Percentiles rank a stretch among this genome's conserved stretches.
phyloP scores from a whole-genome alignment of 1,140 invertebrate species.

The Choristoneura fumiferana region DNA sequence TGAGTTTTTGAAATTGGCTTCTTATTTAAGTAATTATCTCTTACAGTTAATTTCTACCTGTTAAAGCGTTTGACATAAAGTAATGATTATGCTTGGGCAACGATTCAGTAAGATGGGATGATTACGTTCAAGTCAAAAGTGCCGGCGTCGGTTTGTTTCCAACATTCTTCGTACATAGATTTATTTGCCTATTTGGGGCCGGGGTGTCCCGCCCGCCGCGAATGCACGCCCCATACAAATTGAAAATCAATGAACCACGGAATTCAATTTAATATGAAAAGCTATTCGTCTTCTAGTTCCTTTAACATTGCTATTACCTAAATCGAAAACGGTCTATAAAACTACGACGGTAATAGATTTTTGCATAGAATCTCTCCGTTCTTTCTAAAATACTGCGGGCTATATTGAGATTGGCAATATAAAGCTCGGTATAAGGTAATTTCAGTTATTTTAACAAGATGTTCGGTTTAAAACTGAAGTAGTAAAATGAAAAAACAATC shows the following conservation, averaged over 20 bases:
- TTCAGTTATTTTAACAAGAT: neutral
- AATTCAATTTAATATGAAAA: constrained; percentile 80
- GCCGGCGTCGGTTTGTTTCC: constrained; percentile 22
- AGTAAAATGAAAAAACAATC: too few relatives aligned
- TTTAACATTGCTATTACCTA: constrained; percentile 17
- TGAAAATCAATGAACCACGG: constrained; percentile 79
- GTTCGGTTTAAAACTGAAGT: neutral
- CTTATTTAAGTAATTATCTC: too few relatives aligned
- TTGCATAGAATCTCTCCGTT: constrained; percentile 16
- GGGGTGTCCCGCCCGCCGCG: constrained; percentile 37
- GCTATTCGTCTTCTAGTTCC: constrained; percentile 49
- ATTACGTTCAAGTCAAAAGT: constrained; percentile 23
- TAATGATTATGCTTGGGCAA: constrained; percentile 16
- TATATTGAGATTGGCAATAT: constrained; percentile 18
- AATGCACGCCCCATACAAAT: constrained; percentile 62
- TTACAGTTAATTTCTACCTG: too few relatives aligned
- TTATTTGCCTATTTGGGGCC: constrained; percentile 55
- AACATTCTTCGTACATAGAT: constrained; percentile 37
- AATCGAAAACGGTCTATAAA: constrained; percentile 17
- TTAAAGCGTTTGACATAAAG: too few relatives aligned
- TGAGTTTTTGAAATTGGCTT: too few relatives aligned
- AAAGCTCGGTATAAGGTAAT: neutral
- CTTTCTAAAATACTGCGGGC: constrained; percentile 16
- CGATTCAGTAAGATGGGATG: constrained; percentile 16
- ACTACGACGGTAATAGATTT: constrained; percentile 19